Evolutionary conservation across 1,140 invertebrate genomes (phyloP), one percentile per base, ranked within the genome.

Genomic region (Ooceraea biroi): DNA sequence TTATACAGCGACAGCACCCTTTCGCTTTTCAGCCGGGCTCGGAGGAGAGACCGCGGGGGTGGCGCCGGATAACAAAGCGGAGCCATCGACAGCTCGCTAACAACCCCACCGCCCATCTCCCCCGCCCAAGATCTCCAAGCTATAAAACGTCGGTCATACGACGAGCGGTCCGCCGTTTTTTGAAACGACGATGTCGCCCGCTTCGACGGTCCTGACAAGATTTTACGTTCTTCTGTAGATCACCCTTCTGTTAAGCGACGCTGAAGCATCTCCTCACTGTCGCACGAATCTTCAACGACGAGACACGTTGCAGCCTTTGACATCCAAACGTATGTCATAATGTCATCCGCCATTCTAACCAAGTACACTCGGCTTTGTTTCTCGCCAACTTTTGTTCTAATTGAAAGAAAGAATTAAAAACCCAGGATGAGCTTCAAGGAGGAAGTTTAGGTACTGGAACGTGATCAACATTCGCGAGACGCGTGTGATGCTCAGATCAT

Each of bases 11-110:
- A 87, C 85, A 83, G 85, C 90, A 92, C 89, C 90, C 92, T 92
- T 92, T 93, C 89, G 88, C 85, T 91, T 92, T 92, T 88, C 89
- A 92, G 61, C 52, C 57, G 57, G 58, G n/a, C 48, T 36, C 55
- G 78, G 11, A 63, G 72, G 68, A 69, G n/a, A 41, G 65, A 80
- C 36, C 36, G 11, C 30, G 78, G 46, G 48, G 61, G 76, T 82
- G 87, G 85, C 78, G 85, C 52, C 41, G 88, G 86, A 92, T 92
- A 94, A 93, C 92, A 92, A 94, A 93, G 89, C 88, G 90, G 86
- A 91, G 74, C 86, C 90, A 92, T 94, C 91, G 92, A 93, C 91
- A 90, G 89, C 87, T 92, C 88, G 84, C 89, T 94, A 94, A 94
- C 91, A 91, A 93, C 88, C 84, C 85, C 88, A 7, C 82, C 65